Evolutionary conservation across 1,140 invertebrate species (phyloP).

Genomic region (Geopemphigus sp.): DNA sequence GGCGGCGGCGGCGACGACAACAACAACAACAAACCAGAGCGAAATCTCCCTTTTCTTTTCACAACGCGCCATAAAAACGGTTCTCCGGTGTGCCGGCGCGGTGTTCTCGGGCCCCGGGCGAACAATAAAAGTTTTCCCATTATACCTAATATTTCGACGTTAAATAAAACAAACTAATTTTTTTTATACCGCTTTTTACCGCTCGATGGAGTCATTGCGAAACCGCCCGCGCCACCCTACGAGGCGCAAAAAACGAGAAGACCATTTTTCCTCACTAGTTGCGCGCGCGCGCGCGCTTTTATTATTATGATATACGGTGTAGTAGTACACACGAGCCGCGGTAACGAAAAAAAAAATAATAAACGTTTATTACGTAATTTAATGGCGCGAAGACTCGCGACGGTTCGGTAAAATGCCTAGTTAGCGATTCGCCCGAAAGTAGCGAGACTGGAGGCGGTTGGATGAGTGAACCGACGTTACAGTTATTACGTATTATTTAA

Average conservation of each 20-base stretch:
- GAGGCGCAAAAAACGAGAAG: not conserved
- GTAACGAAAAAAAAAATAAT: no score
- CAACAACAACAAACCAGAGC: conserved; percentile 35
- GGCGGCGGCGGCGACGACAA: not conserved
- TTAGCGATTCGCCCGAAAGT: no score
- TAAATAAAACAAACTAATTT: conserved; percentile 48
- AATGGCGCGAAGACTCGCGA: no score
- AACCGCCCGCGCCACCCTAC: not conserved
- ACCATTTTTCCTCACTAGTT: conserved; percentile 35
- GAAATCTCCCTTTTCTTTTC: conserved; percentile 47
- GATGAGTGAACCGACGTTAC: no score
- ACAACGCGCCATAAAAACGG: conserved; percentile 42
- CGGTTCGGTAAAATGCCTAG: no score
- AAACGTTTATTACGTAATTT: no score
- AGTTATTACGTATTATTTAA: no score
- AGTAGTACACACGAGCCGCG: not conserved
- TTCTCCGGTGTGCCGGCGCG: conserved; percentile 25
- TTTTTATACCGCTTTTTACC: conserved; percentile 18
- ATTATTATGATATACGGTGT: not conserved
- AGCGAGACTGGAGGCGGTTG: no score
- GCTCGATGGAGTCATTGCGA: conserved; percentile 12
- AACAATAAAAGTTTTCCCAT: conserved; percentile 49
- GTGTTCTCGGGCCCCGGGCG: no score
- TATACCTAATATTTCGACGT: conserved; percentile 48
- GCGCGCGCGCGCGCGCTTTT: not conserved